Conservation (phyloP, 2,888 invertebrate genomes). For the Drosophila macrospina region DNA sequence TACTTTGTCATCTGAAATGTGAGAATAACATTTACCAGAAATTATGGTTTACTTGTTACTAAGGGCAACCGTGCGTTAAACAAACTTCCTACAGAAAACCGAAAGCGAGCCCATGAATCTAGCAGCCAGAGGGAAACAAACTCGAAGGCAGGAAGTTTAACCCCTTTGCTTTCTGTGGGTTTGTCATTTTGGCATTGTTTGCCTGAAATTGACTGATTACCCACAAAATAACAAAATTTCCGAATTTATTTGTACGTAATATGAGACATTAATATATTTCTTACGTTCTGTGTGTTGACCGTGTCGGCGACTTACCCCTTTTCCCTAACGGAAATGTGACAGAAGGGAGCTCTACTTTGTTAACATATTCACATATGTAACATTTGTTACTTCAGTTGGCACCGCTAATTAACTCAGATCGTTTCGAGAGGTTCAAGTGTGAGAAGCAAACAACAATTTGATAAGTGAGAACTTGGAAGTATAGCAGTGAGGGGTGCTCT, state of each 20-base stretch:
- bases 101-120: constrained; percentile 33
- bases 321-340: constrained; percentile 39
- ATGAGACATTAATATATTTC: constrained; percentile 73
- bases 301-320: constrained; percentile 50
- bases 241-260: constrained; percentile 74
- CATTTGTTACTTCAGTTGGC: constrained; percentile 65
- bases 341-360: constrained; percentile 53
- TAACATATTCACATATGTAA: constrained; percentile 39
- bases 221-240: constrained; percentile 78
- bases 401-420: constrained; percentile 56
- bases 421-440: constrained; percentile 19
- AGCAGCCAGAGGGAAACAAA: constrained; percentile 31
- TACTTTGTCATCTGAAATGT: constrained; percentile 15
- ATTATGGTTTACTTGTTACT: constrained; percentile 31
- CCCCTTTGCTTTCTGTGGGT: constrained; percentile 52
- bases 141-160: constrained; percentile 42
- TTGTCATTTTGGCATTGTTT: constrained; percentile 60
- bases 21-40: constrained; percentile 13
- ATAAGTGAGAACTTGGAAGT: not conserved
- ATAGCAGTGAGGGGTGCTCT: not conserved
- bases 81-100: constrained; percentile 58
- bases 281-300: constrained; percentile 5
- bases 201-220: constrained; percentile 82
- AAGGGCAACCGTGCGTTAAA: constrained; percentile 59
- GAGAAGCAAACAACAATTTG: constrained; percentile 13